Evolutionary conservation across 1,140 invertebrate species (phyloP).

Genomic region (Tetramorium alpestre): DNA sequence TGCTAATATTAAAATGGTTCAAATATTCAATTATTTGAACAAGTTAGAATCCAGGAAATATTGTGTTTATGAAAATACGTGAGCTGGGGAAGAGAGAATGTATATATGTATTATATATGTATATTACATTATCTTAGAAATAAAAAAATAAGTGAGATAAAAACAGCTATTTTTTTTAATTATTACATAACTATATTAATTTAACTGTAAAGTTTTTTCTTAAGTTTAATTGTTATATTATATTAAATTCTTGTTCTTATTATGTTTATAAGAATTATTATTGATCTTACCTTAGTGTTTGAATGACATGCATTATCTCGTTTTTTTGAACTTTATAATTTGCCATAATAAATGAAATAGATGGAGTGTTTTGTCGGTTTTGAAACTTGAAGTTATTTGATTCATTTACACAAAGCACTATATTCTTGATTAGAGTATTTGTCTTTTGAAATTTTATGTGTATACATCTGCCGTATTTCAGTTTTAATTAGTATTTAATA

Average conservation of each 20-base stretch:
- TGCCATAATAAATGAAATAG: not conserved
- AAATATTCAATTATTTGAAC: not conserved
- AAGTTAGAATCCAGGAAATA: not conserved
- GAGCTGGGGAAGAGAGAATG: too few relatives aligned
- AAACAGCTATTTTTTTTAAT: too few relatives aligned
- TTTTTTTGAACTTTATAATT: slow-evolving; percentile 2
- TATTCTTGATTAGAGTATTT: slow-evolving; percentile 1
- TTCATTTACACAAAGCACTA: slow-evolving; percentile 9
- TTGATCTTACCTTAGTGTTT: slow-evolving; percentile 26
- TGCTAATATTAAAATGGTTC: not conserved
- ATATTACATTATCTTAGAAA: too few relatives aligned
- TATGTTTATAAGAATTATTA: not conserved
- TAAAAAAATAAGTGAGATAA: too few relatives aligned
- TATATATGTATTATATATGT: too few relatives aligned
- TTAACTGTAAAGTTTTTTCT: not conserved
- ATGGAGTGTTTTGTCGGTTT: not conserved
- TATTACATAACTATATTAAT: too few relatives aligned
- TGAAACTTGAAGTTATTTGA: not conserved
- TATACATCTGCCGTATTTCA: not conserved
- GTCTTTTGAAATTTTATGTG: not conserved
- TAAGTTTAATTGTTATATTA: not conserved
- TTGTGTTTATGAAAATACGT: not conserved
- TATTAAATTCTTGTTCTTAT: not conserved
- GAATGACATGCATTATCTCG: slow-evolving; percentile 14
- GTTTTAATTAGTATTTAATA: not conserved